Percentiles rank a stretch among this genome's conserved stretches.
Conservation (phyloP, 2,113 vertebrate species). For the Toxotes jaculatrix region DNA sequence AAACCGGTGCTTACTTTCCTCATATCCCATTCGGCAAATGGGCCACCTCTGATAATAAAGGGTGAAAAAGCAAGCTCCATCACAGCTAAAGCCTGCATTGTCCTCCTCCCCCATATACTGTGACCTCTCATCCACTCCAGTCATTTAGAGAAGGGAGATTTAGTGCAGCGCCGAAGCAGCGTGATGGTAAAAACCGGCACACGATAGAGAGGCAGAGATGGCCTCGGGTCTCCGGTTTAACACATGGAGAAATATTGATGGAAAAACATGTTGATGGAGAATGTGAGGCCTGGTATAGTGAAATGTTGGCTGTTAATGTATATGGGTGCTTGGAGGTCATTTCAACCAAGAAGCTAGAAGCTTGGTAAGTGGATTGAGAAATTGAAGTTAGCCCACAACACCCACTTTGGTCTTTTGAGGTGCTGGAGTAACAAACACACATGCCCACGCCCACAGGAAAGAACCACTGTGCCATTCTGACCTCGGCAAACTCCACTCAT, state of each 20-base stretch:
- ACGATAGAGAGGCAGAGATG: slow-evolving; percentile 62
- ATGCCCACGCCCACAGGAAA: slow-evolving; percentile 35
- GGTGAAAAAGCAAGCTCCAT: slow-evolving; percentile 63
- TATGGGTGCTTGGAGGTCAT: slow-evolving; percentile 65
- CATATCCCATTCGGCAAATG: slow-evolving; percentile 53
- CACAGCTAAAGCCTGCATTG: slow-evolving; percentile 61
- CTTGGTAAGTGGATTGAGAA: slow-evolving; percentile 57
- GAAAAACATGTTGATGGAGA: slow-evolving; percentile 71
- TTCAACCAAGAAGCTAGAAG: slow-evolving; percentile 52
- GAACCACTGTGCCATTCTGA: slow-evolving; percentile 31
- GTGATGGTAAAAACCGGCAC: slow-evolving; percentile 64
- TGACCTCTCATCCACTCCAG: slow-evolving; percentile 78
- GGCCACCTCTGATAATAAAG: slow-evolving; percentile 58
- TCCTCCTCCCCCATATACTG: slow-evolving; percentile 68
- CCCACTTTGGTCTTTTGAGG: slow-evolving; percentile 65
- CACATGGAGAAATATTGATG: slow-evolving; percentile 68
- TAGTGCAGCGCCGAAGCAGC: slow-evolving; percentile 62
- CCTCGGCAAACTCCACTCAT: slow-evolving; percentile 57
- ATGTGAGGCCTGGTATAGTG: slow-evolving; percentile 56
- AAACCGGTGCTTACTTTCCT: slow-evolving; percentile 51
- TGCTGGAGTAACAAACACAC: slow-evolving; percentile 45
- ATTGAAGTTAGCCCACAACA: slow-evolving; percentile 60
- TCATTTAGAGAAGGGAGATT: slow-evolving; percentile 79
- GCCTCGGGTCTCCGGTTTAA: slow-evolving; percentile 68
- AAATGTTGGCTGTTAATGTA: slow-evolving; percentile 66